Percentiles rank a stretch among this genome's conserved stretches.
phyloP scores from a whole-genome alignment of 2,888 invertebrate genomes.

The Aleiodes alternator region DNA sequence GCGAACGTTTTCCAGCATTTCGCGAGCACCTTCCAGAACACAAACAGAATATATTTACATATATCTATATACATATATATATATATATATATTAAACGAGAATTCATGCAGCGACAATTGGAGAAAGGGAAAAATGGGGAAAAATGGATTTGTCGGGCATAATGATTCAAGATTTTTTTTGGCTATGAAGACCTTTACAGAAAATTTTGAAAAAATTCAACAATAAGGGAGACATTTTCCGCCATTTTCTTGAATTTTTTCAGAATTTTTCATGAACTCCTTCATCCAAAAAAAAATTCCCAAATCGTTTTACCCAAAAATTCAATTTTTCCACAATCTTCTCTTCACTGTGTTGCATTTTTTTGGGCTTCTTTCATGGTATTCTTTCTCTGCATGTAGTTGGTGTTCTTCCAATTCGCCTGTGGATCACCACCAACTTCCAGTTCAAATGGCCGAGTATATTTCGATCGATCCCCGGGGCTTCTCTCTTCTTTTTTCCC shows the following conservation, averaged over 20 bases:
- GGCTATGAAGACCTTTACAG: no score
- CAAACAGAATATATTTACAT: neutral
- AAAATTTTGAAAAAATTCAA: no score
- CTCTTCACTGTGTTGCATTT: neutral
- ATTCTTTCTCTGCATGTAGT: neutral
- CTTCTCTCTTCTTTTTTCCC: neutral
- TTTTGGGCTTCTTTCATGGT: neutral
- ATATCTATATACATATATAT: slow-evolving; percentile 10
- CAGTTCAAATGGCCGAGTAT: slow-evolving; percentile 3
- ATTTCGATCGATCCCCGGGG: slow-evolving; percentile 13
- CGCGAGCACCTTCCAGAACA: neutral
- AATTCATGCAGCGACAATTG: neutral
- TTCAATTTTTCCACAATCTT: no score
- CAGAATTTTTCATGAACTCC: no score
- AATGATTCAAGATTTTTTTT: no score
- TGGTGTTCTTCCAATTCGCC: slow-evolving; percentile 18
- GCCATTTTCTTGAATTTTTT: no score
- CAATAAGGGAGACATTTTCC: no score
- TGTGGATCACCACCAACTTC: slow-evolving; percentile 20
- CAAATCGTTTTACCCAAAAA: no score
- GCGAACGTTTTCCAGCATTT: neutral
- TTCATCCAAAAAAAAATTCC: no score
- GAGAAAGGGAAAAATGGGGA: no score
- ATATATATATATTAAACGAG: neutral
- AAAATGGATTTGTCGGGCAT: no score